Evolutionary conservation across 2,888 invertebrate genomes (phyloP).

Genomic region (Seladonia tumulorum): DNA sequence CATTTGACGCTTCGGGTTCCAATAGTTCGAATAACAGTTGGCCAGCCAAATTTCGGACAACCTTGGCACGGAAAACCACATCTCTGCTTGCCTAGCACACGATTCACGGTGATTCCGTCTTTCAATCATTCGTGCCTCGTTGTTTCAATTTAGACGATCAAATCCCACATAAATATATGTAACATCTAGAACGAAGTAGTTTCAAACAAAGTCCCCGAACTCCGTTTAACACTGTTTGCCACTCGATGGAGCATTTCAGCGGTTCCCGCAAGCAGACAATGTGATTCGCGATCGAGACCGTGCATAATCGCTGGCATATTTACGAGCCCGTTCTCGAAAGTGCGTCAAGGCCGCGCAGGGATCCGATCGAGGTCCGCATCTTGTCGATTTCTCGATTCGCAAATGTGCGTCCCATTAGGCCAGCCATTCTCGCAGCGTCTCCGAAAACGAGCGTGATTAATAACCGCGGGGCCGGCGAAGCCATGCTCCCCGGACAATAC

Average conservation of each 20-base stretch:
- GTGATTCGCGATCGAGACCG: background rate
- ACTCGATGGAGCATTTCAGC: background rate
- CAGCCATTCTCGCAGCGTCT: conserved; percentile 64
- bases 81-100: background rate
- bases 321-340: background rate
- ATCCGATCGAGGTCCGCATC: background rate
- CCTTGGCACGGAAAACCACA: background rate
- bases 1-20: background rate
- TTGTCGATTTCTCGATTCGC: conserved; percentile 68
- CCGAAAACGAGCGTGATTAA: conserved; percentile 74
- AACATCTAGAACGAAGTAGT: too few relatives aligned
- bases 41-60: background rate
- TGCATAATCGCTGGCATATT: conserved; percentile 17
- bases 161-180: background rate
- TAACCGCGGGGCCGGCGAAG: conserved; percentile 68
- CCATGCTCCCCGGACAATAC: conserved; percentile 37
- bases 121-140: background rate
- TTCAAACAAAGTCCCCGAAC: too few relatives aligned
- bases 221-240: too few relatives aligned
- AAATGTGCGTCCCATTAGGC: conserved; percentile 69
- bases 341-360: background rate
- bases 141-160: background rate
- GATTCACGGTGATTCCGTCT: background rate
- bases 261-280: background rate
- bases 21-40: background rate